Base-by-base conservation (phyloP, 1,140 invertebrate species). In the Copidosoma floridanum region DNA sequence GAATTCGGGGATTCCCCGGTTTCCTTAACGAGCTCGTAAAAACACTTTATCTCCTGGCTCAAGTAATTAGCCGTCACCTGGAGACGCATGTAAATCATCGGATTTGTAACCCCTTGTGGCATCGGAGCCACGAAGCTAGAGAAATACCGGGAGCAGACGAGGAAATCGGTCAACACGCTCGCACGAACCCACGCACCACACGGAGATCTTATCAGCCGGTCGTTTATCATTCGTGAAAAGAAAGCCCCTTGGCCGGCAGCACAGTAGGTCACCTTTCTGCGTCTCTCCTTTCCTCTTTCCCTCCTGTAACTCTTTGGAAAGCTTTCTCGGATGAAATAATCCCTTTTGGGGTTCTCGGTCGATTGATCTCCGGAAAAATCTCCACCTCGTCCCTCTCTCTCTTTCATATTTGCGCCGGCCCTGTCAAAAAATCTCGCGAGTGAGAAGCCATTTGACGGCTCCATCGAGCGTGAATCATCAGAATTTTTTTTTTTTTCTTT, bases 151-250 rank as follows among this genome's bases (percentile, higher is more conserved):
- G 26, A 64, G 57, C 63, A 23, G 16, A 44, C 48, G 53, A 23
- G 24, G 29, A 37, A 51, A 53, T 52, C 24, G 44, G 11, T 37
- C 41, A 29, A 38, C 46, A 53, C 43, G 40, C 27, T 55, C n/a
- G n/a, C n/a, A n/a, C n/a, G n/a, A n/a, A n/a, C n/a, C n/a, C n/a
- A n/a, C n/a, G n/a, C n/a, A n/a, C n/a, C n/a, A n/a, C n/a, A n/a
- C n/a, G n/a, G n/a, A n/a, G n/a, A n/a, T n/a, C n/a, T n/a, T 56
- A 64, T 64, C 52, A 24, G n/a, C 21, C n/a, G 12, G 44, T 38
- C 38, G 60, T 60, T 60, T 56, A 64, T 64, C 63, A 60, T 64
- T 56, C 47, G 29, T 64, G 35, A 64, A 55, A 46, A 37, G 40
- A 60, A 56, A 52, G 51, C 52, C 27, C 29, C 55, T 44, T 37